phyloP scores from a whole-genome alignment of 2,888 invertebrate species.

The Spodoptera exigua region DNA sequence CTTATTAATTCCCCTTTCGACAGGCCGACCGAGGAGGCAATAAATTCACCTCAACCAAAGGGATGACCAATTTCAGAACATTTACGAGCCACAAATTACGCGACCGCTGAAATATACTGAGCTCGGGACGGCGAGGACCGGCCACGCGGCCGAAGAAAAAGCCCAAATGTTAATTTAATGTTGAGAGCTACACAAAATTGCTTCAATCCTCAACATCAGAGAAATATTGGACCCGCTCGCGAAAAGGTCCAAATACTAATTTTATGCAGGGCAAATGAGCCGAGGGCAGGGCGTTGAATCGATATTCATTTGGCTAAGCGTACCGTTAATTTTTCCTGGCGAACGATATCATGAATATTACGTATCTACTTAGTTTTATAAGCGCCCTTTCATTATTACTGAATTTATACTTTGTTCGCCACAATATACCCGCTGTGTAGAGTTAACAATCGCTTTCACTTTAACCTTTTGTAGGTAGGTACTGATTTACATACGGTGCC shows the following conservation, averaged over 20 bases:
- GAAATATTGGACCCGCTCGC: conserved; percentile 81
- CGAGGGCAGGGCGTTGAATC: conserved; percentile 77
- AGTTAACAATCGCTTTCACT: conserved; percentile 24
- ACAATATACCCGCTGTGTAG: conserved; percentile 30
- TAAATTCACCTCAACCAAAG: conserved; percentile 89
- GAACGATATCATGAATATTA: conserved; percentile 79
- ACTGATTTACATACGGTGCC: conserved; percentile 12
- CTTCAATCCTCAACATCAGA: conserved; percentile 81
- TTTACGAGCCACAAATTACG: conserved; percentile 90
- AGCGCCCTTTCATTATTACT: conserved; percentile 58
- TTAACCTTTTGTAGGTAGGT: conserved; percentile 1
- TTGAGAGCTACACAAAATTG: conserved; percentile 86
- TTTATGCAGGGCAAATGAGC: conserved; percentile 86
- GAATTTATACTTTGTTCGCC: conserved; percentile 54
- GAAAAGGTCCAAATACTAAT: conserved; percentile 84
- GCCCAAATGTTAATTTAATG: conserved; percentile 88
- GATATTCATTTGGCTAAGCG: conserved; percentile 85
- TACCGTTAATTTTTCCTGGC: conserved; percentile 79
- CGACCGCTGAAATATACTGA: conserved; percentile 88
- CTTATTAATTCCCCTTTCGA: conserved; percentile 90
- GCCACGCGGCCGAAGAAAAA: conserved; percentile 82
- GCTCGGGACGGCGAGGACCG: conserved; percentile 77
- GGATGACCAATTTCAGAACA: conserved; percentile 90
- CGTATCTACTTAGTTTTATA: conserved; percentile 69
- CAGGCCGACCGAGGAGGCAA: conserved; percentile 88